Base-by-base conservation (phyloP, 2,797 vertebrate species). In the Steatocranus sp. region DNA sequence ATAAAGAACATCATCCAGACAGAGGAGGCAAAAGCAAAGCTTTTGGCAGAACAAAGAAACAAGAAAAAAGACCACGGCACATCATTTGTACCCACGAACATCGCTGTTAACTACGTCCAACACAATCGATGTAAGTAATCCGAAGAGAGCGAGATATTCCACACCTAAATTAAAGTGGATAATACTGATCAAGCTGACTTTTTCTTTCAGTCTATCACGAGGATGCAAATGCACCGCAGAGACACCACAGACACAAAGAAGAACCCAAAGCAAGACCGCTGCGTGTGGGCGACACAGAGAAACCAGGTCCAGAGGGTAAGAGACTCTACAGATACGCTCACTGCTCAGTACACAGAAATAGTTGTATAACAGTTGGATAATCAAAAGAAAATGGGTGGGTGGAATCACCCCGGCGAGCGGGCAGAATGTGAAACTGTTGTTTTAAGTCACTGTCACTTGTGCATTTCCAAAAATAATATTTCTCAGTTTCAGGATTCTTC, bases 1-100 rank as follows among this genome's bases (percentile, higher is more conserved):
- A 99, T 99, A 81, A 99, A 99, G 91, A 99, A 99, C 80, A 99
- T 99, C 6, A 99, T 99, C 80, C 96, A 94, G 38, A 99, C 98
- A 11, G 99, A 99, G 83, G 98, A 99, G 0, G 99, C 98, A 63
- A 99, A 99, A 93, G 98, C 98, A 50, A 97, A 97, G 61, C 96
- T 99, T 63, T 91, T 99, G 87, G 97, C 97, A 4, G 98, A 99
- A 89, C 99, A 99, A 88, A 98, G 99, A 90, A 99, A 99, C 92
- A 99, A 99, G 93, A 99, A 99, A 93, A 99, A 99, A 87, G 98
- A 99, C 92, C 96, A 96, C 0, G 97, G 98, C 87, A 99, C 98
- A 1, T 99, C 98, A 10, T 99, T 99, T 17, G 99, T 99, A 83
- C 99, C 99, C 49, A 99, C 98, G 12, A 99, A 99, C 93, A 99